A percentile compares a stretch with the other conserved stretches of the same genome.
phyloP scores from a whole-genome alignment of 2,113 vertebrate genomes.

The Psephotus haematonotus region DNA sequence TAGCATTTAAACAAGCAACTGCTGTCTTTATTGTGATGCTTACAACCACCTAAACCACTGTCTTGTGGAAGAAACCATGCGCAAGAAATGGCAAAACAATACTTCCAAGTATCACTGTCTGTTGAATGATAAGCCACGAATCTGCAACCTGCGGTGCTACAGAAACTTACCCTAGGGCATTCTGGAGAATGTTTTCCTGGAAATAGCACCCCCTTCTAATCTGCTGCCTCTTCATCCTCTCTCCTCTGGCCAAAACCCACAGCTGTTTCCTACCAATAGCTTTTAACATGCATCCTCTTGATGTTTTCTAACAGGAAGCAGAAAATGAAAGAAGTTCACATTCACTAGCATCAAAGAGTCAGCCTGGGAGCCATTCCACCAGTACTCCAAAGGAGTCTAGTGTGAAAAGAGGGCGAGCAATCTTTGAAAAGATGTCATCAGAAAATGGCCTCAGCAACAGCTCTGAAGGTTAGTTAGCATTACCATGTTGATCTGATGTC shows the following conservation, averaged over 20 bases:
- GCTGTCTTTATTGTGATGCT: neutral
- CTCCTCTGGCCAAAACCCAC: neutral
- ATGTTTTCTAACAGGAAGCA: conserved; percentile 76
- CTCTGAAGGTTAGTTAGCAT: conserved; percentile 75
- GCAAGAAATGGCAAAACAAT: conserved; percentile 42
- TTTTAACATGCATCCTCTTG: conserved; percentile 60
- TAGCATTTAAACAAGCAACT: conserved; percentile 19
- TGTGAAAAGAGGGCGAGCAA: conserved; percentile 65
- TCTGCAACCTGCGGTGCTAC: neutral
- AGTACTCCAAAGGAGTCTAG: conserved; percentile 51
- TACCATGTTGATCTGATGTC: neutral
- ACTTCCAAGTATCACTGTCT: neutral
- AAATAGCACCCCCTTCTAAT: neutral
- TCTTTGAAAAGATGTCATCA: conserved; percentile 75
- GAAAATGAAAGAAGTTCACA: conserved; percentile 70
- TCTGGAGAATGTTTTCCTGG: conserved; percentile 16
- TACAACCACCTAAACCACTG: neutral
- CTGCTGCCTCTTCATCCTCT: neutral
- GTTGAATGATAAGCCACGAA: conserved; percentile 14
- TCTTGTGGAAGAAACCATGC: neutral
- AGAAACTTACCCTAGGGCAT: conserved; percentile 11
- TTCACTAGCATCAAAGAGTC: conserved; percentile 58
- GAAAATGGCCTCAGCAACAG: conserved; percentile 47
- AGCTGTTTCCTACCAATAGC: conserved; percentile 56
- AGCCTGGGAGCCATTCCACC: conserved; percentile 50